Evolutionary conservation across 2,113 vertebrate species (phyloP).

Genomic region (Cottus gobio): DNA sequence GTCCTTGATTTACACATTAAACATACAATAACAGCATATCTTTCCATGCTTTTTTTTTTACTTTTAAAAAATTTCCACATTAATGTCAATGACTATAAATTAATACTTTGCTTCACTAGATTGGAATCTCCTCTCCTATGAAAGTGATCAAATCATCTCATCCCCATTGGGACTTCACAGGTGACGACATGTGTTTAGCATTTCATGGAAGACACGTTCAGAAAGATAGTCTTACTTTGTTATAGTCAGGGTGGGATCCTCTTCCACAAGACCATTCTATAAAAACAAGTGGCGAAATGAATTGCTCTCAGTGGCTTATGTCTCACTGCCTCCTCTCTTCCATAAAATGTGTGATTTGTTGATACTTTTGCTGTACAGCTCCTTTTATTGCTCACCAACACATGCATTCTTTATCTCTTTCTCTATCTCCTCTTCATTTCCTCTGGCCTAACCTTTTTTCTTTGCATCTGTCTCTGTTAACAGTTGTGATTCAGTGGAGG

Average conservation of each 20-base stretch:
- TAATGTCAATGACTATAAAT: background rate
- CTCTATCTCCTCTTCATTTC: slow-evolving; percentile 17
- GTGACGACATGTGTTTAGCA: background rate
- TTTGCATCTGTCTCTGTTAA: slow-evolving; percentile 6
- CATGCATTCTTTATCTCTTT: slow-evolving; percentile 6
- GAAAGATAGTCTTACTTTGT: background rate
- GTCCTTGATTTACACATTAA: background rate
- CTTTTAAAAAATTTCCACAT: background rate
- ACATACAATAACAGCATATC: too few species aligned
- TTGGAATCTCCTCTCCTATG: background rate
- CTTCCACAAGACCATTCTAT: background rate
- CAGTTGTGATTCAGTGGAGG: slow-evolving; percentile 30
- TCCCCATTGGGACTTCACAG: background rate
- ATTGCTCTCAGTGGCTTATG: background rate
- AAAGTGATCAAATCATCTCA: background rate
- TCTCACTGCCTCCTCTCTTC: background rate
- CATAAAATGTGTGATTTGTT: slow-evolving; percentile 7
- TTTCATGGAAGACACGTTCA: background rate
- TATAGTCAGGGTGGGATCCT: background rate
- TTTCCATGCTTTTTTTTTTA: background rate
- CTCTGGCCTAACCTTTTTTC: slow-evolving; percentile 2
- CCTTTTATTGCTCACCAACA: slow-evolving; percentile 8
- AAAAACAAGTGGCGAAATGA: background rate
- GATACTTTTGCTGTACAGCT: background rate
- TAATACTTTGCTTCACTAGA: background rate